Conservation (phyloP, 1,140 invertebrate species). For the Chrysomallon squamiferum region DNA sequence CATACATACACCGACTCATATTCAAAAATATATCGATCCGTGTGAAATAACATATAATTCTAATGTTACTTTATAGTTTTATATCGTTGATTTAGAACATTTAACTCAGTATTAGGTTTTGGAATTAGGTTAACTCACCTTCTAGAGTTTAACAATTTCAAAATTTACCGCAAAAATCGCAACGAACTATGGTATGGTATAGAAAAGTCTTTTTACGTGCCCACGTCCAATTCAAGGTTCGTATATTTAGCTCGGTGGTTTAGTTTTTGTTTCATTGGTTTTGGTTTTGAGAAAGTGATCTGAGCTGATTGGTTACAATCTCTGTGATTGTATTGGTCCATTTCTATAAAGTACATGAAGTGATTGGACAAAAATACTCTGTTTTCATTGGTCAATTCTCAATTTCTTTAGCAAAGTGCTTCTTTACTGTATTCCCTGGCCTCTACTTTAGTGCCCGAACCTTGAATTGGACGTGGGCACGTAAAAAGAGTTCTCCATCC, state of each 20-base stretch:
- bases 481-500: too few relatives aligned
- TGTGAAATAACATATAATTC: neutral
- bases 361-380: neutral
- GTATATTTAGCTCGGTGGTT: constrained; percentile 6
- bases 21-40: neutral
- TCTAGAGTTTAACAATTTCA: constrained; percentile 11
- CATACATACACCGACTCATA: neutral
- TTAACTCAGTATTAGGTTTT: neutral
- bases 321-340: constrained; percentile 7
- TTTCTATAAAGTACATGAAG: neutral
- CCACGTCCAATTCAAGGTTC: too few relatives aligned
- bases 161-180: constrained; percentile 33
- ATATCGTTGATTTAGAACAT: neutral
- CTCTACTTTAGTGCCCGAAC: too few relatives aligned
- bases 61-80: neutral
- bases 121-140: neutral
- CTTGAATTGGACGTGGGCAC: too few relatives aligned
- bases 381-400: constrained; percentile 11
- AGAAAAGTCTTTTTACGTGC: too few relatives aligned
- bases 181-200: constrained; percentile 32
- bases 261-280: constrained; percentile 5
- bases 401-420: too few relatives aligned
- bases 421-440: too few relatives aligned
- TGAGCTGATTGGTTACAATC: constrained; percentile 8
- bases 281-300: neutral